phyloP scores from a whole-genome alignment of 2,888 invertebrate species.

The Phortica magna region DNA sequence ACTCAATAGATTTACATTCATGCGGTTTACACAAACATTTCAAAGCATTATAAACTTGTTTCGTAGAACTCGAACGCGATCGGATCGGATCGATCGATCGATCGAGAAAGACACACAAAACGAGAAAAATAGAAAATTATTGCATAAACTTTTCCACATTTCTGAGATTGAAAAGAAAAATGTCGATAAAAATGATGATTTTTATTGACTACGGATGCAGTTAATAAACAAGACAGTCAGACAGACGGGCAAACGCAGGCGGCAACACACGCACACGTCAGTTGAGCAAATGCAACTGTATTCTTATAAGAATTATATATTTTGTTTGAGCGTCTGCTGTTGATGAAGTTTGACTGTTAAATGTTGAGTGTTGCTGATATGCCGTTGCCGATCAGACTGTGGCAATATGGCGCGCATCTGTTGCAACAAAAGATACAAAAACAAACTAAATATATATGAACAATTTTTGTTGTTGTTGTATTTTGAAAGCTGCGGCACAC shows the following conservation, averaged over 20 bases:
- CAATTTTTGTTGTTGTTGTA: neutral
- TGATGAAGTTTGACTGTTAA: neutral
- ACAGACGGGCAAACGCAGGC: neutral
- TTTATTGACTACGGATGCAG: slow-evolving; percentile 73
- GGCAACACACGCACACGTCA: neutral
- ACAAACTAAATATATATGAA: neutral
- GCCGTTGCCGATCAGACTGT: slow-evolving; percentile 9
- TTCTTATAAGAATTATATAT: neutral
- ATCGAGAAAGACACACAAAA: neutral
- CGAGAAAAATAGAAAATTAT: neutral
- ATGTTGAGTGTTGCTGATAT: slow-evolving; percentile 16
- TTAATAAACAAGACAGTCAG: slow-evolving; percentile 63
- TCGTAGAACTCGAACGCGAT: neutral
- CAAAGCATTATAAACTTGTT: neutral
- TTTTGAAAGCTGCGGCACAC: slow-evolving; percentile 3
- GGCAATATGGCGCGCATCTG: slow-evolving; percentile 73
- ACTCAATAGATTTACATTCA: no score
- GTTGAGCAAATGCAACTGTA: neutral
- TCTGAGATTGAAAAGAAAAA: slow-evolving; percentile 19
- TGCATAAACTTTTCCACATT: neutral
- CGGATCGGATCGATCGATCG: no score
- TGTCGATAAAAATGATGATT: slow-evolving; percentile 66
- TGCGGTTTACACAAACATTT: neutral
- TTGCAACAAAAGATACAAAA: slow-evolving; percentile 36
- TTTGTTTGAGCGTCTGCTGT: neutral